Evolutionary conservation across 2,113 vertebrate species (phyloP).

Genomic region (Capreolus pygargus): DNA sequence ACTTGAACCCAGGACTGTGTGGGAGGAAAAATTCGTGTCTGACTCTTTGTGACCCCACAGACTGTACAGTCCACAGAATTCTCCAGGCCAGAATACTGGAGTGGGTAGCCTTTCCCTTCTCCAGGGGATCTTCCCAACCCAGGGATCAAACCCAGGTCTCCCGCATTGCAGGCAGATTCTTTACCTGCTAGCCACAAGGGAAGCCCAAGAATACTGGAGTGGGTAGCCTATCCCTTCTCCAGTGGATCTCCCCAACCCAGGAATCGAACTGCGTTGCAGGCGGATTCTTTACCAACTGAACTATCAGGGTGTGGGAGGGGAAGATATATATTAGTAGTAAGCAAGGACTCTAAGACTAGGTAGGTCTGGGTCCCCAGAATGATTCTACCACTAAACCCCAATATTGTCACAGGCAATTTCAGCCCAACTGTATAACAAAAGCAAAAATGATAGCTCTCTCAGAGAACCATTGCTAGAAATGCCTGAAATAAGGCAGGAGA

Average conservation of each 20-base stretch:
- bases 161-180: neutral
- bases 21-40: neutral
- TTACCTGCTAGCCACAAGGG: neutral
- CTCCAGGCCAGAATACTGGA: neutral
- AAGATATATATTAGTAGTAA: neutral
- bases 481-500: neutral
- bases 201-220: neutral
- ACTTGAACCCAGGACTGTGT: neutral
- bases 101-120: neutral
- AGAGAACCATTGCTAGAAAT: neutral
- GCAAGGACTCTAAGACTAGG: neutral
- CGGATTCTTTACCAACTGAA: neutral
- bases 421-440: neutral
- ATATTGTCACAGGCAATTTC: neutral
- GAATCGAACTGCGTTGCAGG: neutral
- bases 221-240: neutral
- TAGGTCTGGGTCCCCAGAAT: neutral
- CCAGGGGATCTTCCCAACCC: neutral
- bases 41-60: neutral
- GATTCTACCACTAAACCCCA: neutral
- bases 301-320: neutral
- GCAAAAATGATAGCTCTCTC: neutral
- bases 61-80: neutral
- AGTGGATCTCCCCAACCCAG: neutral
- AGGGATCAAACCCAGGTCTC: neutral